Evolutionary conservation across 2,888 invertebrate genomes (phyloP).

Genomic region (Allacma fusca): DNA sequence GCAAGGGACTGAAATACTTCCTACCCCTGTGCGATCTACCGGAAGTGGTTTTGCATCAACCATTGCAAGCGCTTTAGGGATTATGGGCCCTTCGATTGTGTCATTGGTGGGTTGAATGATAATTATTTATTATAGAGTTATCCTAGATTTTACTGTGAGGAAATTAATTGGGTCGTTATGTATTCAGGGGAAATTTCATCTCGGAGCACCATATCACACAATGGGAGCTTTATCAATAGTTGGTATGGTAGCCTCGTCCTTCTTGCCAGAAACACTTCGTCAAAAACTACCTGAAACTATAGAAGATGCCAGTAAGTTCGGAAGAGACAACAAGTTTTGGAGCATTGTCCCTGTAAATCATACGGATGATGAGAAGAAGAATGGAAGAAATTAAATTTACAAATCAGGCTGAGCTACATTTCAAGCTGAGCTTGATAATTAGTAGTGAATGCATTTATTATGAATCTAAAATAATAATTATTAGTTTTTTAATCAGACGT

Average conservation of each 20-base stretch:
- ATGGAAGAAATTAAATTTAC: too few species aligned
- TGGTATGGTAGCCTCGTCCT: slow-evolving; percentile 65
- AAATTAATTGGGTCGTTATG: slow-evolving; percentile 24
- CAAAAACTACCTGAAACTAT: slow-evolving; percentile 72
- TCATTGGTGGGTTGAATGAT: slow-evolving; percentile 57
- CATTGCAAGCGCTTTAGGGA: slow-evolving; percentile 68
- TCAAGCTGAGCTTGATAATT: background rate
- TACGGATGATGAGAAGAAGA: background rate
- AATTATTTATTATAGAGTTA: background rate
- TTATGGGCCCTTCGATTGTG: slow-evolving; percentile 71
- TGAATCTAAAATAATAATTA: too few species aligned
- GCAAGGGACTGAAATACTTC: slow-evolving; percentile 73
- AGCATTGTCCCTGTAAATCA: slow-evolving; percentile 30
- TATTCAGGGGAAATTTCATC: slow-evolving; percentile 51
- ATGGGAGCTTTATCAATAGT: slow-evolving; percentile 33
- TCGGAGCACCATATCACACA: slow-evolving; percentile 49
- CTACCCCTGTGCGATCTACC: slow-evolving; percentile 73
- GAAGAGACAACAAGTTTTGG: slow-evolving; percentile 64
- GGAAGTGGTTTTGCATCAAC: slow-evolving; percentile 72
- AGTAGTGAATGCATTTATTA: too few species aligned
- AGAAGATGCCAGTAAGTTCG: slow-evolving; percentile 71
- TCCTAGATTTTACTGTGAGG: slow-evolving; percentile 66
- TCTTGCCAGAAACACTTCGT: slow-evolving; percentile 73
- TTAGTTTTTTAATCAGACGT: too few species aligned
- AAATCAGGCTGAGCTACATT: too few species aligned